Conservation (phyloP, 2,888 invertebrate species). For the Seladonia tumulorum region DNA sequence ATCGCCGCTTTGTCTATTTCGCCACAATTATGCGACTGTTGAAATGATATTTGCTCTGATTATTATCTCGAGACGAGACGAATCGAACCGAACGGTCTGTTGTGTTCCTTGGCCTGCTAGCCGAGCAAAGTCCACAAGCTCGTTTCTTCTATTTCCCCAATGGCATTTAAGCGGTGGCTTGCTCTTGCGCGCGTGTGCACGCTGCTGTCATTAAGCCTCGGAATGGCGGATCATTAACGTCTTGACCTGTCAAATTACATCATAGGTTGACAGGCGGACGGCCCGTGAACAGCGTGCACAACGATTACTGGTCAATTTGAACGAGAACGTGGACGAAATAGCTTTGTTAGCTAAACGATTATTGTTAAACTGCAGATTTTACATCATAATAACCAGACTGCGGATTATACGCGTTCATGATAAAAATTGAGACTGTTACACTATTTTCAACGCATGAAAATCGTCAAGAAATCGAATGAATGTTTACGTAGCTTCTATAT, state of each 20-base stretch:
- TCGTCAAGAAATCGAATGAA: too few relatives aligned
- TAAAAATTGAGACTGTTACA: too few relatives aligned
- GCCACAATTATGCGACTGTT: conserved; percentile 6
- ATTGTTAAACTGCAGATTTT: background rate
- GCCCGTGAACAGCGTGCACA: conserved; percentile 1
- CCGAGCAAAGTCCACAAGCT: conserved; percentile 65
- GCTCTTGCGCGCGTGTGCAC: conserved; percentile 1
- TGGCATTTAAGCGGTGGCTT: conserved; percentile 35
- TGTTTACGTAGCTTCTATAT: too few relatives aligned
- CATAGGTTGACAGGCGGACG: conserved; percentile 17
- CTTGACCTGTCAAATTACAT: conserved; percentile 58
- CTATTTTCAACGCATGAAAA: too few relatives aligned
- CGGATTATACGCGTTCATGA: too few relatives aligned
- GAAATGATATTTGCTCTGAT: conserved; percentile 42
- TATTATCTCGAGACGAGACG: conserved; percentile 20
- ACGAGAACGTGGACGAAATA: background rate
- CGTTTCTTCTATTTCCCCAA: conserved; percentile 57
- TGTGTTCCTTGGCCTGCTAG: conserved; percentile 26
- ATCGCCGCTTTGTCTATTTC: conserved; percentile 14
- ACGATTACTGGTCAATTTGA: background rate
- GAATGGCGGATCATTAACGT: conserved; percentile 51
- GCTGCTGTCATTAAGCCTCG: conserved; percentile 47
- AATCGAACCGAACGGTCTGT: conserved; percentile 35
- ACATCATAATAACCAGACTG: background rate
- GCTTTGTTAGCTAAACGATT: background rate